Evolutionary conservation across 1,140 invertebrate species (phyloP).

Genomic region (Heliconius hewitsoni): DNA sequence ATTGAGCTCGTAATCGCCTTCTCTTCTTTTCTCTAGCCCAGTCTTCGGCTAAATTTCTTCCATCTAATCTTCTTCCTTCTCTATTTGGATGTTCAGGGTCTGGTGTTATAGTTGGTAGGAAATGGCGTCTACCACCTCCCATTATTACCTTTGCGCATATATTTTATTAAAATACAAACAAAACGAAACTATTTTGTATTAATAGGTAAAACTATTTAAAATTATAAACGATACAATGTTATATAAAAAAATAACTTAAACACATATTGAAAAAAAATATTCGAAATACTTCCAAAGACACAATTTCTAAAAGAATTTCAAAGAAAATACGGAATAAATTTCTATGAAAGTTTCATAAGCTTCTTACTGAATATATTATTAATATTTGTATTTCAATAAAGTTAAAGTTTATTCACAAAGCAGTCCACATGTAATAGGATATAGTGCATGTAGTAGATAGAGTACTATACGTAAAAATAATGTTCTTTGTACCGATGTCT

Average conservation of each 20-base stretch:
- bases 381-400: neutral
- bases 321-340: neutral
- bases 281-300: neutral
- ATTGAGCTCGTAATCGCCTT: constrained; percentile 81
- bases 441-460: neutral
- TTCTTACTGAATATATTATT: neutral
- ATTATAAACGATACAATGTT: neutral
- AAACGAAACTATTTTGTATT: neutral
- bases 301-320: neutral
- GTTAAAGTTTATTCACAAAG: neutral
- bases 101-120: constrained; percentile 83
- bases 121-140: constrained; percentile 86
- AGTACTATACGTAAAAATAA: neutral
- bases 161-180: neutral
- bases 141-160: constrained; percentile 80
- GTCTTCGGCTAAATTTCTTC: constrained; percentile 87
- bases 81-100: constrained; percentile 83
- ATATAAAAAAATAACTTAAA: neutral
- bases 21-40: constrained; percentile 85
- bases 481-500: too few species aligned
- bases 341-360: neutral
- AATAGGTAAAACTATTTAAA: neutral
- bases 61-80: constrained; percentile 84
- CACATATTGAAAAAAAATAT: neutral
- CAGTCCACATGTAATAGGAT: neutral